Evolutionary conservation across 2,113 vertebrate genomes (phyloP), one percentile per base, ranked within the genome.

Genomic region (Melanerpes formicivorus): DNA sequence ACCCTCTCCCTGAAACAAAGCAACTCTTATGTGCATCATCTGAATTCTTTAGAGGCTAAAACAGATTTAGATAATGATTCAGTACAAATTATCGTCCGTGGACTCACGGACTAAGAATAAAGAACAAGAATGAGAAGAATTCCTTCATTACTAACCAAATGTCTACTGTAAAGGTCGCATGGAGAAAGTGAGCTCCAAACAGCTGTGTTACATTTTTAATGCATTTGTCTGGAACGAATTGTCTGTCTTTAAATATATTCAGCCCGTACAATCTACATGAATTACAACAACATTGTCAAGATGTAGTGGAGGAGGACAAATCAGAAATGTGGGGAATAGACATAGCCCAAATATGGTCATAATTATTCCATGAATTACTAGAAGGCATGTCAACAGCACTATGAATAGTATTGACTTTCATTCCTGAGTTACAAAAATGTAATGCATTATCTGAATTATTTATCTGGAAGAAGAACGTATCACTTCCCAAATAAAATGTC

Each of bases 361-460:
- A 95, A 95, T 96, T 95, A 96, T 94, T 95, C 89, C 62, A 94
- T 91, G 94, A 95, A 96, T 95, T 94, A 96, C 87, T 94, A 80
- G 54, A 83, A 91, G 62, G 77, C 87, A 94, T 92, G 88, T 89
- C 88, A 87, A 87, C 90, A 84, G 67, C 63, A 85, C 87, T 92
- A 86, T 88, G 90, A 95, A 92, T 78, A 90, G 82, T 92, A 95
- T 59, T 87, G 91, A 90, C 80, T 97, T 96, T 94, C 92, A 93
- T 96, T 95, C 84, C 87, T 19, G 44, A 91, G 77, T 72, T 91
- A 81, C 90, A 95, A 93, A 91, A 93, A 93, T 69, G 62, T 84
- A 87, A 79, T 74, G 70, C 42, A 29, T 70, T 90, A 69, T 78
- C 73, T 95, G 74, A 93, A 94, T 90, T 91, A 95, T 91, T 94